A percentile compares a stretch with the other conserved stretches of the same genome.
These are phyloP conservation scores for Xenopus tropicalis DNA, from an alignment of 2,113 vertebrate species.

Conservation along the genomic window DNA sequence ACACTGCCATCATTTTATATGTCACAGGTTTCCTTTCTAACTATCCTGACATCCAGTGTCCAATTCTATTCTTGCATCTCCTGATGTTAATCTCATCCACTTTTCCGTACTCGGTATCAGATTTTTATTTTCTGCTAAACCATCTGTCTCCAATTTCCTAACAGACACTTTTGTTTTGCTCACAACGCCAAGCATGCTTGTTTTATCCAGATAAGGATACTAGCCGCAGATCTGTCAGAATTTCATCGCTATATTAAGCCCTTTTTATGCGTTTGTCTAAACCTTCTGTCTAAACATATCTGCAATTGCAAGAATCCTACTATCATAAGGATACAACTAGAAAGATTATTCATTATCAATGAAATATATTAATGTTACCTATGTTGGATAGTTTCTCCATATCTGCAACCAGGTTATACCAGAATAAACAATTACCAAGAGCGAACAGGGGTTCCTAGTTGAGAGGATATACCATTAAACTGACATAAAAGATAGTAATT, in stretches of 20 bases:
- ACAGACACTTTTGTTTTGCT: constrained; percentile 1
- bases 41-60: background rate
- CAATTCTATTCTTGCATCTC: background rate
- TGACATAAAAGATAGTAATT: too few species aligned
- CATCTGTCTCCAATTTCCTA: constrained; percentile 7
- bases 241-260: background rate
- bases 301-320: background rate
- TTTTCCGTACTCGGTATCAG: background rate
- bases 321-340: background rate
- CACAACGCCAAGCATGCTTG: background rate
- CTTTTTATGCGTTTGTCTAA: background rate
- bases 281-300: background rate
- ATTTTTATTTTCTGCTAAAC: constrained; percentile 9
- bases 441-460: too few species aligned
- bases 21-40: background rate
- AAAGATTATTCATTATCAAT: background rate
- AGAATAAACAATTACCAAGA: too few species aligned
- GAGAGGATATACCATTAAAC: too few species aligned
- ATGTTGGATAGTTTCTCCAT: too few species aligned
- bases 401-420: too few species aligned
- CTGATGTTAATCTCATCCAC: constrained; percentile 3
- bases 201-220: background rate
- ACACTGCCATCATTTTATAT: too few species aligned
- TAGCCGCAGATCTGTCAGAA: background rate
- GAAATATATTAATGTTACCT: too few species aligned